phyloP scores from a whole-genome alignment of 2,797 vertebrate genomes.

The Melanotaenia pygmaea region DNA sequence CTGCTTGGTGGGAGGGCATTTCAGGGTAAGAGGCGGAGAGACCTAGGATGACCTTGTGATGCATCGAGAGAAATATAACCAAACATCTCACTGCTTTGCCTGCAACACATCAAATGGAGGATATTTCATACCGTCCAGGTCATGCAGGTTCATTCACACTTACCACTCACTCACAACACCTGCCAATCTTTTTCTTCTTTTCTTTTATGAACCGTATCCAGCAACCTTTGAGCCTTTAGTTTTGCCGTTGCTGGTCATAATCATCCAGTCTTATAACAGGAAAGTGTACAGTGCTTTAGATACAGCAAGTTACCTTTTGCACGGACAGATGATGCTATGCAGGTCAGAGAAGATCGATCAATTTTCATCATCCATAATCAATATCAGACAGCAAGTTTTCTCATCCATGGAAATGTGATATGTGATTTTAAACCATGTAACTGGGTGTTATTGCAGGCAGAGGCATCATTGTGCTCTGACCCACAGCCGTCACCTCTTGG shows the following conservation, averaged over 20 bases:
- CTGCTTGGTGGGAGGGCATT: slow-evolving; percentile 53
- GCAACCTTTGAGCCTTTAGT: slow-evolving; percentile 9
- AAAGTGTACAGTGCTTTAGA: not conserved
- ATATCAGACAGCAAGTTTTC: slow-evolving; percentile 46
- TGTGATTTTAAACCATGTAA: slow-evolving; percentile 20
- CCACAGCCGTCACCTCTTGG: slow-evolving; percentile 53
- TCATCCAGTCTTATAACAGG: not conserved
- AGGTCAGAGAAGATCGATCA: slow-evolving; percentile 40
- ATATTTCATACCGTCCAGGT: slow-evolving; percentile 29
- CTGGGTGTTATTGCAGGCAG: slow-evolving; percentile 21
- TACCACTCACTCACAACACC: slow-evolving; percentile 31
- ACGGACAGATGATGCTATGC: slow-evolving; percentile 37
- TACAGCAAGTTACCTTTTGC: slow-evolving; percentile 1
- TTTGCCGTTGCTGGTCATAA: not conserved
- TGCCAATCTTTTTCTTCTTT: slow-evolving; percentile 18
- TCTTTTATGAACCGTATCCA: slow-evolving; percentile 24
- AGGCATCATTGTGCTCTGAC: slow-evolving; percentile 29
- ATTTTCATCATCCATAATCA: slow-evolving; percentile 69
- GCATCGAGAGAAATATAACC: slow-evolving; percentile 48
- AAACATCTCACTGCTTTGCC: slow-evolving; percentile 44
- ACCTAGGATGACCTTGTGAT: slow-evolving; percentile 56
- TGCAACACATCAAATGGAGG: slow-evolving; percentile 50
- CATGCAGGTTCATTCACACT: slow-evolving; percentile 37
- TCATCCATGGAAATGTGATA: slow-evolving; percentile 49
- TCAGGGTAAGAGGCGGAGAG: slow-evolving; percentile 38